phyloP scores from a whole-genome alignment of 2,888 invertebrate species.

The Calameuta filiformis region DNA sequence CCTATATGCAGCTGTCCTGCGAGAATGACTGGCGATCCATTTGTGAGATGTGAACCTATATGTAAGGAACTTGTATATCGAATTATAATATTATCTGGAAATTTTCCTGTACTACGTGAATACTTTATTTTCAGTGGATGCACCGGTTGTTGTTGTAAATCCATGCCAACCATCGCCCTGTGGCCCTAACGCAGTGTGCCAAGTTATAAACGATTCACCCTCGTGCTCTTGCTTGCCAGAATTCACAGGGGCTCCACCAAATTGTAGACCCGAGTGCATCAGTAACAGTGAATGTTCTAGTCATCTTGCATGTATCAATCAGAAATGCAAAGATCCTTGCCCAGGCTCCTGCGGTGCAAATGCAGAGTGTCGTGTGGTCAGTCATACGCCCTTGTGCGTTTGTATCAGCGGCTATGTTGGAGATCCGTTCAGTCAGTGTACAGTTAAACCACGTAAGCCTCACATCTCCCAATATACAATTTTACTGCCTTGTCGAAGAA shows the following conservation, averaged over 20 bases:
- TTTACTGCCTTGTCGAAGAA: neutral
- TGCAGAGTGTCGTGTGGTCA: conserved; percentile 54
- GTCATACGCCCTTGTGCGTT: conserved; percentile 61
- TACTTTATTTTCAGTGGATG: conserved; percentile 14
- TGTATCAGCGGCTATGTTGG: conserved; percentile 63
- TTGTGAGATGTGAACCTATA: conserved; percentile 74
- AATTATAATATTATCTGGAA: neutral
- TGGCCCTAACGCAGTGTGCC: conserved; percentile 67
- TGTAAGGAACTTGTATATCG: conserved; percentile 66
- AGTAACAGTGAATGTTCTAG: conserved; percentile 65
- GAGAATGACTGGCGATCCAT: conserved; percentile 80
- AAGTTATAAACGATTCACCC: conserved; percentile 66
- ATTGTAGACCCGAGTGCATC: conserved; percentile 66
- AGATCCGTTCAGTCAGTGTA: conserved; percentile 54
- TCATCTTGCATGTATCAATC: conserved; percentile 61
- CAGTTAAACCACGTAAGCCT: conserved; percentile 41
- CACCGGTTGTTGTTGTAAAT: conserved; percentile 51
- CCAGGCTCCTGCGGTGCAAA: conserved; percentile 55
- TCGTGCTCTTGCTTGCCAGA: conserved; percentile 69
- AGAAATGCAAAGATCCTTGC: conserved; percentile 60
- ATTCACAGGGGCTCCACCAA: conserved; percentile 67
- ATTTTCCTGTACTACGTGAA: neutral
- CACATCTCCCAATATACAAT: neutral
- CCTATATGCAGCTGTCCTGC: conserved; percentile 81
- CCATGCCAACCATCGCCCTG: conserved; percentile 68